Conservation (phyloP, 2,888 invertebrate species). For the Nemoura dubitans region DNA sequence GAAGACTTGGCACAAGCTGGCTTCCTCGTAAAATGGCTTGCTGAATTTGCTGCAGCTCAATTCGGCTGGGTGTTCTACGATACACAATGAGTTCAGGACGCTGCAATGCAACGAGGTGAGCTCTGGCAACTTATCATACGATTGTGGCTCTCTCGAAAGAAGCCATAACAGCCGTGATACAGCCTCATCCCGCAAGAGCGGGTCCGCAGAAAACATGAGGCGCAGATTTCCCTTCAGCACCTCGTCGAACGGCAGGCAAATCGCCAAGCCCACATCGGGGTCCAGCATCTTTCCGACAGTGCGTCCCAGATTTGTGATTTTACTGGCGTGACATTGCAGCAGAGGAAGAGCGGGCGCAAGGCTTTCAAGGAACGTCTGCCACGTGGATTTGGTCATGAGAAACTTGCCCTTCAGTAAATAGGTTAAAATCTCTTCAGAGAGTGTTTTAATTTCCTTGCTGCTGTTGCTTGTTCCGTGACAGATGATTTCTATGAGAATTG, state of each 20-base stretch:
- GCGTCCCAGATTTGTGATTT: slow-evolving; percentile 65
- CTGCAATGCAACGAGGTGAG: slow-evolving; percentile 60
- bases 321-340: slow-evolving; percentile 68
- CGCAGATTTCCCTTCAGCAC: slow-evolving; percentile 64
- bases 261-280: slow-evolving; percentile 68
- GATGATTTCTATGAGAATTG: slow-evolving; percentile 70
- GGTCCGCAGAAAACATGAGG: slow-evolving; percentile 61
- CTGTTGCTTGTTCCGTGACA: slow-evolving; percentile 67
- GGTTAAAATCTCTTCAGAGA: slow-evolving; percentile 69
- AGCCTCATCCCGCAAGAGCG: slow-evolving; percentile 62
- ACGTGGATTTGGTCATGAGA: slow-evolving; percentile 68
- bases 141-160: slow-evolving; percentile 61
- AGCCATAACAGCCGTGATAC: slow-evolving; percentile 64
- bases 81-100: slow-evolving; percentile 43
- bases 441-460: slow-evolving; percentile 63
- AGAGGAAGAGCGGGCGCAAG: slow-evolving; percentile 69
- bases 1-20: slow-evolving; percentile 62
- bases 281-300: slow-evolving; percentile 71
- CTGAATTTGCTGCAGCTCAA: slow-evolving; percentile 56
- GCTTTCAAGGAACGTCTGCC: slow-evolving; percentile 69
- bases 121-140: slow-evolving; percentile 61
- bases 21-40: slow-evolving; percentile 61
- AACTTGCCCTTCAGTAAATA: slow-evolving; percentile 72
- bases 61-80: slow-evolving; percentile 54
- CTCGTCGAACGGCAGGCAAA: slow-evolving; percentile 67